Evolutionary conservation across 2,113 vertebrate species (phyloP).

Genomic region (Dasyornis broadbenti): DNA sequence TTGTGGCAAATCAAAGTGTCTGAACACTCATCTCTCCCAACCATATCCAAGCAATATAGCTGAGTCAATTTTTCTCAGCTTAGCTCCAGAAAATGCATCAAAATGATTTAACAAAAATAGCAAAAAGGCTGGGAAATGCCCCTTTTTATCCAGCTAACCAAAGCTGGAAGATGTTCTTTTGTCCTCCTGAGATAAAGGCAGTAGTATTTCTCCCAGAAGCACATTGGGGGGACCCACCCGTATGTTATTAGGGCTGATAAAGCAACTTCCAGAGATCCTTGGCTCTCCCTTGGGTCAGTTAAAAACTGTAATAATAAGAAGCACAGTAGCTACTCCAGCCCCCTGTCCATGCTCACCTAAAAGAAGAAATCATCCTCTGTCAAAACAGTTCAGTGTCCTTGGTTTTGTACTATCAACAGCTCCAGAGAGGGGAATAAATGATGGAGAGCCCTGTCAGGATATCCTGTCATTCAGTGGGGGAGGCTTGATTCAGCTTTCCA

Average conservation of each 20-base stretch:
- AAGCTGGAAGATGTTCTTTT: background rate
- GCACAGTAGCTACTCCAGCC: background rate
- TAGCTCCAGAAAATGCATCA: background rate
- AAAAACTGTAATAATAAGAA: background rate
- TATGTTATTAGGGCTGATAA: background rate
- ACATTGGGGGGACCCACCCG: background rate
- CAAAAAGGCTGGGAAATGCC: rapidly evolving
- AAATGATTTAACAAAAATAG: background rate
- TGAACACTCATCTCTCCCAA: background rate
- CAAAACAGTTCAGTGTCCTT: background rate
- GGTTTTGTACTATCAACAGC: conserved; percentile 5
- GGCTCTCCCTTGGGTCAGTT: background rate
- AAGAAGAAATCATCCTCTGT: background rate
- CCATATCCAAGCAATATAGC: background rate
- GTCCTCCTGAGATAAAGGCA: background rate
- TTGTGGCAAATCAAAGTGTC: background rate
- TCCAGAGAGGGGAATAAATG: conserved; percentile 20
- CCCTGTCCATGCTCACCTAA: background rate
- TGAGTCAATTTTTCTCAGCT: background rate
- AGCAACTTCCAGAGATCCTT: background rate
- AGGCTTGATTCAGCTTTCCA: conserved; percentile 41
- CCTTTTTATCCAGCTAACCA: background rate
- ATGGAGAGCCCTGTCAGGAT: conserved; percentile 58
- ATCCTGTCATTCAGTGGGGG: conserved; percentile 70
- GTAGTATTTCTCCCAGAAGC: background rate